Base-by-base conservation (phyloP, 2,888 invertebrate genomes). In the Scelioninae gen. 2 region DNA sequence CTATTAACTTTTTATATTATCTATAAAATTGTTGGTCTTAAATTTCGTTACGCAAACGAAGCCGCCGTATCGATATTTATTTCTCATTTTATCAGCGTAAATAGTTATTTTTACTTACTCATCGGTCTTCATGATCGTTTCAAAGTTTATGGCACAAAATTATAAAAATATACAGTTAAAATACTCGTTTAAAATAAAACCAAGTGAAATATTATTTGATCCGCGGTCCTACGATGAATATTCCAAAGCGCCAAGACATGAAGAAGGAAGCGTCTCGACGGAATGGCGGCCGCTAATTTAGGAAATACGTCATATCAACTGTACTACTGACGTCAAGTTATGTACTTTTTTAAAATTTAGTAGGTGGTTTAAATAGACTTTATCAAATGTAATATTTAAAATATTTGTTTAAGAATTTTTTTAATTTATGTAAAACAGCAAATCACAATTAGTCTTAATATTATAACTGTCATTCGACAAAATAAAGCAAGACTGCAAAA, bases 1-100 rank as follows among this genome's bases (percentile, higher is more conserved):
- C n/a, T n/a, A n/a, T n/a, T n/a, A n/a, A n/a, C n/a, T n/a, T n/a
- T n/a, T n/a, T n/a, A n/a, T n/a, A n/a, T n/a, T 79, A 43, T 85
- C 85, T 64, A 84, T 82, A 28, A 85, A 85, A 11, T 85, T 85
- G 43, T 78, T 82, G 74, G 81, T 83, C 57, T 81, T 15, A 3
- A 39, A 16, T 50, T 18, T 25, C 37, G 19, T 53, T 55, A 65
- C 41, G 55, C 53, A 63, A 63, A 63, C 43, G 25, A 28, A 22
- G 13, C 22, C 33, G 58, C 35, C 9, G 45, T 18, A 10, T 53
- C 31, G 33, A 46, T 65, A 37, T 46, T 53, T 55, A 37, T 18
- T 5, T 16, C 22, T 16, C 6, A 33, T 1, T 37, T 33, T 22
- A 18, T 33, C 3, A 35, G 16, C 10, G n/a, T 1, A 19, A 16